Base-by-base conservation (phyloP, 2,113 vertebrate species). In the Limnothrissa miodon region DNA sequence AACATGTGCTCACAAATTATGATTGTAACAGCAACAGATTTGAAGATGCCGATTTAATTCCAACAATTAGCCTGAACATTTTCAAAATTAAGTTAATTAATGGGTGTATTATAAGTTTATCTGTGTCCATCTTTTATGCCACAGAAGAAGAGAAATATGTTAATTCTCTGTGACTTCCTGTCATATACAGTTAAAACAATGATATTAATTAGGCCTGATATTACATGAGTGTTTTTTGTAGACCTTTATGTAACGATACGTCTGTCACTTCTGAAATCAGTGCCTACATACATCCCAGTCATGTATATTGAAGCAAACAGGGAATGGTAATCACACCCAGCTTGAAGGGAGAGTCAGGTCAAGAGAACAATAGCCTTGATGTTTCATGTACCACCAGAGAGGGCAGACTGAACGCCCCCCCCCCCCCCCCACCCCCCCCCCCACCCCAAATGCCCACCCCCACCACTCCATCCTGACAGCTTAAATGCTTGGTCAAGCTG, bases 401-500 rank as follows among this genome's bases (percentile, higher is more conserved):
- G 66, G 66, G 66, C 66, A 74, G 66, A 33, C 66, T 33, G 25
- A 25, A 29, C 7, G n/a, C 45, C 25, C 46, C 80, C 10, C 29
- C 29, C 29, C 78, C 45, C 78, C 42, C 36, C 78, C 0, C 39
- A 9, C 21, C n/a, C 51, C 11, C n/a, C 2, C n/a, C 51, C n/a
- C 80, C n/a, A 36, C 39, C 17, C 36, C 19, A 21, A 29, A 11
- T 53, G 25, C 56, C 42, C 79, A 39, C 74, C 29, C n/a, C 29
- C 21, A 39, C 6, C 53, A 0, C 2, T 44, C 11, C 51, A 33
- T 23, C 9, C 8, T 33, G 33, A 66, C 62, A 17, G 45, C 44
- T 33, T 74, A 74, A 91, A 92, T 51, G 92, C 90, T 93, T 94
- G 93, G 92, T 83, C 82, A 93, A 92, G 95, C 93, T 92, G 90